phyloP scores from a whole-genome alignment of 1,140 invertebrate species.

The Drosophila insularis region DNA sequence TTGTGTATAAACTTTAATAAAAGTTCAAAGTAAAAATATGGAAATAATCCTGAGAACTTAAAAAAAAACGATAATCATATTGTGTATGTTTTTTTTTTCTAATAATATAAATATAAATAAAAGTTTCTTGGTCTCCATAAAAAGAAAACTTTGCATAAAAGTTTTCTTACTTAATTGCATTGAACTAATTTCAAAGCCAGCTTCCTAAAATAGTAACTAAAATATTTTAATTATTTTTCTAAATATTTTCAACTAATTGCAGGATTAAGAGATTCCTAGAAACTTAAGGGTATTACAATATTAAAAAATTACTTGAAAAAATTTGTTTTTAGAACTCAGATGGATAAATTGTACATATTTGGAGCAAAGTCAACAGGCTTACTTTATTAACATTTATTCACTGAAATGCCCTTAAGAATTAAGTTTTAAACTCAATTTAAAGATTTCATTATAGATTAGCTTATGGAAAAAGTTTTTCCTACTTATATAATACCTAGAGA shows the following conservation, averaged over 20 bases:
- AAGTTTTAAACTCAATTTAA: neutral
- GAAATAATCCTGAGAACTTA: neutral
- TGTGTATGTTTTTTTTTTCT: neutral
- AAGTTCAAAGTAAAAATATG: neutral
- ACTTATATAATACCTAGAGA: neutral
- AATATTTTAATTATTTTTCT: too few relatives aligned
- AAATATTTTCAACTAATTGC: too few relatives aligned
- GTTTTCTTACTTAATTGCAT: neutral
- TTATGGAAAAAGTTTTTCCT: neutral
- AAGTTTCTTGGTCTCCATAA: too few relatives aligned
- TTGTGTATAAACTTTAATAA: neutral
- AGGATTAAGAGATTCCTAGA: too few relatives aligned
- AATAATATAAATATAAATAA: too few relatives aligned
- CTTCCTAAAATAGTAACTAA: too few relatives aligned
- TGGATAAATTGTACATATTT: neutral
- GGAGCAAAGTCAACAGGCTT: neutral
- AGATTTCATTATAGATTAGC: slow-evolving; percentile 4
- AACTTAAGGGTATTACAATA: too few relatives aligned
- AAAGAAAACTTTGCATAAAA: neutral
- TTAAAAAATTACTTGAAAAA: too few relatives aligned
- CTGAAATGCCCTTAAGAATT: neutral
- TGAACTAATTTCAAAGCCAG: neutral
- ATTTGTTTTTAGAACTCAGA: too few relatives aligned
- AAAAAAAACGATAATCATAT: neutral
- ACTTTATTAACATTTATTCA: neutral